Percentiles rank a stretch among this genome's conserved stretches.
Evolutionary conservation across 1,140 invertebrate species (phyloP).

Genomic region (Monomorium pharaonis): DNA sequence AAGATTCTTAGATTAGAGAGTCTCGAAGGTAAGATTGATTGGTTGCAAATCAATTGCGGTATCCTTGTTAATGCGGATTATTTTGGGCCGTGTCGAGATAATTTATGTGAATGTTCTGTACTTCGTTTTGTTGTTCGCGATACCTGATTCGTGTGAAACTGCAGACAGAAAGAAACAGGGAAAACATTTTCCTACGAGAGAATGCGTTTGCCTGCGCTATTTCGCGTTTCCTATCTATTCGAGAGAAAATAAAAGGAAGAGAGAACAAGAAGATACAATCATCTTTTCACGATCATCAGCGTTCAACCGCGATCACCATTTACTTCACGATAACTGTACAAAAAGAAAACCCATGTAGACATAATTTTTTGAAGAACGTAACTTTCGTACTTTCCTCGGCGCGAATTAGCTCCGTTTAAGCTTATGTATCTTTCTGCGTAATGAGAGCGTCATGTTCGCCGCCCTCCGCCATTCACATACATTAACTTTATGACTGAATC

Average conservation of each 20-base stretch:
- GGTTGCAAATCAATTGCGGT: background rate
- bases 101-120: background rate
- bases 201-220: slow-evolving; percentile 46
- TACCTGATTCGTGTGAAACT: background rate
- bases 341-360: slow-evolving; percentile 49
- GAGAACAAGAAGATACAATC: slow-evolving; percentile 32
- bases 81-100: background rate
- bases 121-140: background rate
- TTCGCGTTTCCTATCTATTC: slow-evolving; percentile 57
- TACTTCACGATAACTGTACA: slow-evolving; percentile 61
- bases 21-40: background rate
- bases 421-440: slow-evolving; percentile 38
- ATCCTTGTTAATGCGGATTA: background rate
- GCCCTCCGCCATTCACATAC: background rate
- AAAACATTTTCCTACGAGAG: background rate
- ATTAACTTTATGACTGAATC: background rate
- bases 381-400: slow-evolving; percentile 51
- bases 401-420: slow-evolving; percentile 25
- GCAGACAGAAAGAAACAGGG: background rate
- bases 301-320: slow-evolving; percentile 33
- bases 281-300: slow-evolving; percentile 26
- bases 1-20: background rate
- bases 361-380: slow-evolving; percentile 53
- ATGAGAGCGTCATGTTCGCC: slow-evolving; percentile 27
- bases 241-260: background rate